Evolutionary conservation across 2,113 vertebrate species (phyloP).

Genomic region (Chloebia gouldiae): DNA sequence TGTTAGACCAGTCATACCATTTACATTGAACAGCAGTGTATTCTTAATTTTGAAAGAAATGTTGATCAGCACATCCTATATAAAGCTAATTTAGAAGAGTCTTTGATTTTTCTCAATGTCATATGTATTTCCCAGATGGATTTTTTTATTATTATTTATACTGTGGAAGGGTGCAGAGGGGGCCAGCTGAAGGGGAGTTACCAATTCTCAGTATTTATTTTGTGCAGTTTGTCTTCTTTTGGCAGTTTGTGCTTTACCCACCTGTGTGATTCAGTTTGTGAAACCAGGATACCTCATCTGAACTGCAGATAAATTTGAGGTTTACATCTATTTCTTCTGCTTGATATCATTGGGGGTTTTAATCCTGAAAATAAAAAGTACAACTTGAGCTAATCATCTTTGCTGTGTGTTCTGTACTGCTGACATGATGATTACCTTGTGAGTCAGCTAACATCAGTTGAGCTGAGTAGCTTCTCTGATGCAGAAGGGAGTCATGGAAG

Average conservation of each 20-base stretch:
- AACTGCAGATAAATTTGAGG: constrained; percentile 30
- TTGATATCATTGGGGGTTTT: not conserved
- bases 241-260: not conserved
- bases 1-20: not conserved
- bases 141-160: not conserved
- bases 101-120: not conserved
- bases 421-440: accelerated
- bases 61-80: not conserved
- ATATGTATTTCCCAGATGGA: not conserved
- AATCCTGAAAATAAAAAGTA: constrained; percentile 60
- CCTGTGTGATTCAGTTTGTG: constrained; percentile 3
- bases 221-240: not conserved
- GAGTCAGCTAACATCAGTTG: not conserved
- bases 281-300: constrained; percentile 58
- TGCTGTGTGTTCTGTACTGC: not conserved
- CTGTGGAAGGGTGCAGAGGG: not conserved
- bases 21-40: not conserved
- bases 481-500: not conserved
- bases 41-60: not conserved
- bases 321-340: constrained; percentile 27
- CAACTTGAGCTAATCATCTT: not conserved
- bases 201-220: not conserved
- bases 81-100: not conserved
- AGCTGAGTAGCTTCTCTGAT: not conserved
- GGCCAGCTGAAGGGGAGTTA: not conserved